These are phyloP conservation scores for Drosophila antonietae DNA, from an alignment of 2,888 invertebrate species.

Conservation along the genomic window DNA sequence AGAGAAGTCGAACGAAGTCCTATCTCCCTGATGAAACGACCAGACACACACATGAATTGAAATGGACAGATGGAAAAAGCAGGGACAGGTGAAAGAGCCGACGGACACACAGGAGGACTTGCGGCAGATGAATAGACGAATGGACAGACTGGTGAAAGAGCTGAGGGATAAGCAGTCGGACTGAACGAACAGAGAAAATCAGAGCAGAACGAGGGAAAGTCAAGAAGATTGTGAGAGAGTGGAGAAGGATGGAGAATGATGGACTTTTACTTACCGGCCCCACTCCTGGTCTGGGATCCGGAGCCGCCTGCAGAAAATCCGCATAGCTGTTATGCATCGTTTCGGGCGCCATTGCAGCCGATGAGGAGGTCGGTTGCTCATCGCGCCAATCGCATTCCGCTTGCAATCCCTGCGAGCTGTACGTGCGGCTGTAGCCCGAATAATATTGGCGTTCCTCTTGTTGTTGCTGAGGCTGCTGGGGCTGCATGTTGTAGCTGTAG, in stretches of 20 bases:
- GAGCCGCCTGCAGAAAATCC: conserved; percentile 12
- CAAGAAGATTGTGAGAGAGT: no score
- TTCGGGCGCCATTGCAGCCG: not conserved
- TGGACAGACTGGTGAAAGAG: not conserved
- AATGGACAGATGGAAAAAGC: not conserved
- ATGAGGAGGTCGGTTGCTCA: not conserved
- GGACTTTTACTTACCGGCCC: not conserved
- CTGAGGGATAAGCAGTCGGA: not conserved
- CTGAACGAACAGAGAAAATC: not conserved
- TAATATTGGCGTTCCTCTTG: conserved; percentile 3
- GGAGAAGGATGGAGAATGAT: not conserved
- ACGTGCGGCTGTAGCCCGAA: not conserved
- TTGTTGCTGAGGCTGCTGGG: conserved; percentile 1
- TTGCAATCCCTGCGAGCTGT: not conserved
- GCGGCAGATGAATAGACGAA: not conserved
- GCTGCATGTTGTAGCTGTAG: conserved; percentile 11
- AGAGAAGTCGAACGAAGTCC: no score
- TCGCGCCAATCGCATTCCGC: not conserved
- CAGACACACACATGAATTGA: no score
- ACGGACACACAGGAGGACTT: not conserved
- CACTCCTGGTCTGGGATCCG: conserved; percentile 2
- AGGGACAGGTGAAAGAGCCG: no score
- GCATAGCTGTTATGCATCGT: not conserved
- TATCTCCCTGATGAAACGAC: no score
- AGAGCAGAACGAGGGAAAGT: no score